These are phyloP conservation scores for Tyrannus savana DNA, from an alignment of 2,113 vertebrate species.

Conservation along the genomic window DNA sequence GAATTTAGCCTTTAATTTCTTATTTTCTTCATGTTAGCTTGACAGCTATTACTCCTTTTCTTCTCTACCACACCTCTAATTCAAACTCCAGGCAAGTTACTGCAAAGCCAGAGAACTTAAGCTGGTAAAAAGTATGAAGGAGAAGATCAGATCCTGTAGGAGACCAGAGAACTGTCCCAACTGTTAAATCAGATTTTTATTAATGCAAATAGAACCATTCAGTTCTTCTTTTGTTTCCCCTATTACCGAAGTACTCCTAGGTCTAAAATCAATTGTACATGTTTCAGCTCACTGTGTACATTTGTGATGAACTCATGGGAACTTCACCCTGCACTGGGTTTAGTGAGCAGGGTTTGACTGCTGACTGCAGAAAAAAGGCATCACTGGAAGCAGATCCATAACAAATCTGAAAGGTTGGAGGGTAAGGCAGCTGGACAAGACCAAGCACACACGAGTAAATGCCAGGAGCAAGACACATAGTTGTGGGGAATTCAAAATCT, in stretches of 20 bases:
- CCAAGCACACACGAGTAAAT: neutral
- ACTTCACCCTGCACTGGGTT: neutral
- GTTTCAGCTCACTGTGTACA: neutral
- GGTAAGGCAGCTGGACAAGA: neutral
- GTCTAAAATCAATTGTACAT: neutral
- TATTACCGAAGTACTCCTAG: neutral
- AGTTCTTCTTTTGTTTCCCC: neutral
- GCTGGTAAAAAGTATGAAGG: neutral
- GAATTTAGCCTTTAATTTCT: neutral
- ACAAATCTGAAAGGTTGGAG: neutral
- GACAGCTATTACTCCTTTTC: neutral
- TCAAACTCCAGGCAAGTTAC: neutral
- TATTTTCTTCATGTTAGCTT: neutral
- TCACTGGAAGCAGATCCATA: neutral
- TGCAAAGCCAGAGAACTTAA: neutral
- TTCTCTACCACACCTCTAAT: neutral
- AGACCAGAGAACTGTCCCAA: neutral
- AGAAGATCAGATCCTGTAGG: neutral
- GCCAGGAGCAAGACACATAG: neutral
- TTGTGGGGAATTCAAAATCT: slow-evolving; percentile 12
- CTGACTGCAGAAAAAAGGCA: neutral
- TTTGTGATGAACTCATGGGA: neutral
- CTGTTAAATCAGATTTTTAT: neutral
- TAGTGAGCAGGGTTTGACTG: neutral
- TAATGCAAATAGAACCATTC: neutral